Base-by-base conservation (phyloP, 2,113 vertebrate genomes). In the Garra rufa region DNA sequence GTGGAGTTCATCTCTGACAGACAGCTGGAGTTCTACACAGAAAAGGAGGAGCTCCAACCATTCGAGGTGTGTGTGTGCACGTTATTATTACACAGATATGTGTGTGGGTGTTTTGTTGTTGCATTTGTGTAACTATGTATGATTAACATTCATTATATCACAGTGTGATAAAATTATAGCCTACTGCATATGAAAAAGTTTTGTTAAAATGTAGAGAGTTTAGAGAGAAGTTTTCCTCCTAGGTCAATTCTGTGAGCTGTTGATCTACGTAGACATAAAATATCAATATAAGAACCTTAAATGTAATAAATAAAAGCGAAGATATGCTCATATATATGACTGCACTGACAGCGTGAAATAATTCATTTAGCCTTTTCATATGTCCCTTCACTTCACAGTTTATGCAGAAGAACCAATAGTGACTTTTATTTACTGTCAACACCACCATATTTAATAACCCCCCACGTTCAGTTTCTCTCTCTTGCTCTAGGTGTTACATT, bases 1-100 rank as follows among this genome's bases (percentile, higher is more conserved):
- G 83, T 89, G 76, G 88, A 89, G 88, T 89, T 87, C 28, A 59
- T 87, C 9, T 85, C 77, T 74, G 88, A 89, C 52, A 81, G 88
- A 82, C 70, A 87, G 77, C 77, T 87, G 81, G 88, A 85, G 63
- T 89, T 89, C 55, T 87, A 85, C 88, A 83, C 81, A 5, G 61
- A 85, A 3, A 48, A 59, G 70, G 83, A 87, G 79, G 73, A 85
- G 19, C 81, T 87, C 61, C 71, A 59, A 30, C 76, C 71, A 1
- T 85, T 67, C 41, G 30, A 89, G 88, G 88, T 88, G 44, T 82
- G 87, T n/a, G n/a, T 73, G 43, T 30, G 7, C 19, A 41, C 69
- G 61, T 26, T 41, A 63, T 65, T 73, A 17, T 76, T 55, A 71
- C 15, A 48, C 10, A n/a, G n/a, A n/a, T n/a, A 24, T 73, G 43